Conservation (phyloP, 2,888 invertebrate species). For the Ophion slaviceki region DNA sequence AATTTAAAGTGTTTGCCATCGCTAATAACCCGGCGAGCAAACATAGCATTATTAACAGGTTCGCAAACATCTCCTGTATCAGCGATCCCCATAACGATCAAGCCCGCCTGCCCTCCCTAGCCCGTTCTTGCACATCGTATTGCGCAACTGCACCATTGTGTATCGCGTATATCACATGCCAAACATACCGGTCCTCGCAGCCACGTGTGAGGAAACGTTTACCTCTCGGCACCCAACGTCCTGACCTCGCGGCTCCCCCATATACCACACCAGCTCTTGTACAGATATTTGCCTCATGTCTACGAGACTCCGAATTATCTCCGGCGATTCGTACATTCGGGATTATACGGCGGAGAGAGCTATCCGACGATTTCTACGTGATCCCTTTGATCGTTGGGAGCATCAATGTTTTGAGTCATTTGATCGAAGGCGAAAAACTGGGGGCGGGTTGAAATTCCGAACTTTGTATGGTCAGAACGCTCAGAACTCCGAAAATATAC, state of each 20-base stretch:
- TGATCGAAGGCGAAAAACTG: too few relatives aligned
- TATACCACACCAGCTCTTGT: conserved; percentile 77
- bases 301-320: conserved; percentile 80
- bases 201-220: conserved; percentile 54
- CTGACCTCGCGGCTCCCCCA: conserved; percentile 72
- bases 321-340: conserved; percentile 80
- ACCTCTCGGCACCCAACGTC: conserved; percentile 62
- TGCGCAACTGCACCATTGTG: conserved; percentile 18
- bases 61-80: conserved; percentile 81
- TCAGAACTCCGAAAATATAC: too few relatives aligned
- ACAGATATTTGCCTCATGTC: conserved; percentile 81
- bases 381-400: background rate
- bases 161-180: conserved; percentile 43
- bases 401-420: too few relatives aligned
- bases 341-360: conserved; percentile 73
- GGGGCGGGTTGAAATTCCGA: too few relatives aligned
- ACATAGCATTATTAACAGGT: conserved; percentile 83
- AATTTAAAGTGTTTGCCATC: conserved; percentile 82
- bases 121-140: conserved; percentile 32
- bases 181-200: conserved; percentile 52
- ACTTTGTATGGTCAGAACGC: too few relatives aligned
- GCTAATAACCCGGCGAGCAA: conserved; percentile 81
- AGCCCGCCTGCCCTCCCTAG: conserved; percentile 66
- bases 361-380: background rate
- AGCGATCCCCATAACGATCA: conserved; percentile 76